Evolutionary conservation across 1,140 invertebrate species (phyloP).

Genomic region (Cyphomyrmex costatus): DNA sequence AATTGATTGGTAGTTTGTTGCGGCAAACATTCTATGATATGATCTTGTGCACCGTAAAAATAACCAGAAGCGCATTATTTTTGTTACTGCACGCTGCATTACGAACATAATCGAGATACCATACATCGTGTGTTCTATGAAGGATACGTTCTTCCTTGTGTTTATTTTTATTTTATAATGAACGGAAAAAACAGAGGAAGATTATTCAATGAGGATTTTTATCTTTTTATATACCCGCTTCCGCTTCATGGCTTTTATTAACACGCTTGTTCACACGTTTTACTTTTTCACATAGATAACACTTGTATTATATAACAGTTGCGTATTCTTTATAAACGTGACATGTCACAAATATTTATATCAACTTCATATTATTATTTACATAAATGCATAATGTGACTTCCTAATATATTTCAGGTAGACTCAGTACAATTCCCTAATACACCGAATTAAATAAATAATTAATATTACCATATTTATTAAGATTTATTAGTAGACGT

Average conservation of each 20-base stretch:
- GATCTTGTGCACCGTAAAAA: background rate
- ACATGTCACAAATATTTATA: background rate
- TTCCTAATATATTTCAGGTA: background rate
- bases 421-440: background rate
- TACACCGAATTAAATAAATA: background rate
- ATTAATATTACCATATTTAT: background rate
- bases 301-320: constrained; percentile 61
- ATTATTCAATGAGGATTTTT: constrained; percentile 10
- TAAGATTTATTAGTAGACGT: background rate
- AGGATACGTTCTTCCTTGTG: too few species aligned
- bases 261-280: background rate
- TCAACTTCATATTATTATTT: constrained; percentile 18
- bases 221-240: constrained; percentile 26
- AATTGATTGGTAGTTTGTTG: background rate
- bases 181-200: background rate
- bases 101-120: background rate
- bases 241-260: background rate
- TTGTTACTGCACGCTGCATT: background rate
- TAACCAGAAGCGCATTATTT: constrained; percentile 25
- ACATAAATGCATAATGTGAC: constrained; percentile 5
- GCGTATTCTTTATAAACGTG: background rate
- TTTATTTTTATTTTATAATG: constrained; percentile 2
- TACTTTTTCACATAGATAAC: constrained; percentile 45
- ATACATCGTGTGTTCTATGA: too few species aligned
- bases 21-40: background rate